Percentiles rank a stretch among this genome's conserved stretches.
phyloP scores from a whole-genome alignment of 2,113 vertebrate species.

The Zosterops hypoxanthus region DNA sequence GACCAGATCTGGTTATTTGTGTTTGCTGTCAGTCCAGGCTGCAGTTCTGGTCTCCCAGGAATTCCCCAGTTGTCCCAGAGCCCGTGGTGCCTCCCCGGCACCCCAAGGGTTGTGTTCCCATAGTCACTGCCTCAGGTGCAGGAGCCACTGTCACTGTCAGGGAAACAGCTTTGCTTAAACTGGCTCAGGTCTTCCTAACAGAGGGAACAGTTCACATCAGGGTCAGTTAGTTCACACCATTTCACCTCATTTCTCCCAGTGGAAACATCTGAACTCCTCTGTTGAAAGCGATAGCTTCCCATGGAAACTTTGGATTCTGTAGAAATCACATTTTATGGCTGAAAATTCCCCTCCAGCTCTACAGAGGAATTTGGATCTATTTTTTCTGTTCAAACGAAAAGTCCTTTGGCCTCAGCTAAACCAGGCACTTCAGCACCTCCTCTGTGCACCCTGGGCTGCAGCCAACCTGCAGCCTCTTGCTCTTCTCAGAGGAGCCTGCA shows the following conservation, averaged over 20 bases:
- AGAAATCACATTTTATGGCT: not conserved
- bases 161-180: not conserved
- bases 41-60: not conserved
- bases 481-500: not conserved
- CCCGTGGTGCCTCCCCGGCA: not conserved
- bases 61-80: not conserved
- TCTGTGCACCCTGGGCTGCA: not conserved
- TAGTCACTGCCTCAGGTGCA: not conserved
- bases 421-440: not conserved
- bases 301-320: not conserved
- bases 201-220: not conserved
- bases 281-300: not conserved
- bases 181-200: not conserved
- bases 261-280: not conserved
- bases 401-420: not conserved
- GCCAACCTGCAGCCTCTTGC: not conserved
- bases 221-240: not conserved
- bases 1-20: no score
- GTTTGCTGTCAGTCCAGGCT: not conserved
- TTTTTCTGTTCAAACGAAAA: not conserved
- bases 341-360: not conserved
- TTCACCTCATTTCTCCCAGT: not conserved
- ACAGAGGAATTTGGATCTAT: not conserved
- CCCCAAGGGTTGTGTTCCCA: not conserved
- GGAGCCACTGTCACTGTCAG: fast-evolving